phyloP scores from a whole-genome alignment of 1,140 invertebrate genomes.

The Antheraea mylitta region DNA sequence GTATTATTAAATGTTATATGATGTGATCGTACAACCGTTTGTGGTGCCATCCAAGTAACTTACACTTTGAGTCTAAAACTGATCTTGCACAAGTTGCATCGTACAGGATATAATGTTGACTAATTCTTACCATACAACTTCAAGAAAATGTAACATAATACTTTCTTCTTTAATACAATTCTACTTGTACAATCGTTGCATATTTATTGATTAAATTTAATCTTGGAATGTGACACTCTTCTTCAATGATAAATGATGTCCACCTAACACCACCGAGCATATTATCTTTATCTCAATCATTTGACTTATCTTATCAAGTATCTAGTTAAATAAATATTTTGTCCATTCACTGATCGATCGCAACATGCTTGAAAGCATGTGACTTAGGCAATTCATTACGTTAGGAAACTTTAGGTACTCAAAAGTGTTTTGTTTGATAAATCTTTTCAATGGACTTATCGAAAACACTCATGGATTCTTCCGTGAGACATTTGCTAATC shows the following conservation, averaged over 20 bases:
- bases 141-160: no score
- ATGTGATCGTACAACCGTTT: no score
- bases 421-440: not conserved
- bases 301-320: not conserved
- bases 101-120: no score
- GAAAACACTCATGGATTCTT: not conserved
- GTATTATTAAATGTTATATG: not conserved
- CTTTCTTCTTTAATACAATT: no score
- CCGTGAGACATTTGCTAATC: not conserved
- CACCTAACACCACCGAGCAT: not conserved
- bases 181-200: no score
- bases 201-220: not conserved
- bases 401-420: not conserved
- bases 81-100: no score
- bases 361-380: not conserved
- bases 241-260: not conserved
- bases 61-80: no score
- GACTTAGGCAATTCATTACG: not conserved
- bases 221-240: not conserved
- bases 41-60: no score
- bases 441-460: not conserved
- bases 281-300: not conserved
- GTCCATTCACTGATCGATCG: not conserved
- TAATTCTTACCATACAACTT: no score
- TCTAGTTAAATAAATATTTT: not conserved